Percentiles rank a stretch among this genome's conserved stretches.
Conservation (phyloP, 2,888 invertebrate species). For the Ectemnius cavifrons region DNA sequence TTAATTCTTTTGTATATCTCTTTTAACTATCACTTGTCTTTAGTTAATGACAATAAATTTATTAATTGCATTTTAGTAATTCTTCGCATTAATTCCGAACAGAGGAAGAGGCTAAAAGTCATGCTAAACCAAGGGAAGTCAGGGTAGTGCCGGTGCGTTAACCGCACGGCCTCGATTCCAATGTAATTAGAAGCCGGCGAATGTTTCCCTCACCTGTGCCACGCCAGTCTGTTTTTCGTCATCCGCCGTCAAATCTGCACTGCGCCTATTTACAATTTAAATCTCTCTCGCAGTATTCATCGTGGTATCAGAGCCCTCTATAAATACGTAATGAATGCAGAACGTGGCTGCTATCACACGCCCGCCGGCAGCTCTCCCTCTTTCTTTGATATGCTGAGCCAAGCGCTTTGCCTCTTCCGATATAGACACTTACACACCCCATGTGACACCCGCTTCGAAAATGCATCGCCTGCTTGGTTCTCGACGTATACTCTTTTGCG, state of each 20-base stretch:
- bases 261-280: slow-evolving; percentile 47
- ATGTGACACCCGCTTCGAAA: slow-evolving; percentile 6
- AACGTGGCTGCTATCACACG: background rate
- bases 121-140: no score
- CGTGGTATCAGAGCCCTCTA: slow-evolving; percentile 37
- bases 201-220: background rate
- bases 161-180: background rate
- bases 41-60: no score
- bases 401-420: background rate
- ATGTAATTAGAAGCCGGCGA: slow-evolving; percentile 3
- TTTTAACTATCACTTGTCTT: no score
- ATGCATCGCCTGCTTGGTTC: background rate
- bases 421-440: no score
- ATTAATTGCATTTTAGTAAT: no score
- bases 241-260: slow-evolving; percentile 27
- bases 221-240: background rate
- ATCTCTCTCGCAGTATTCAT: slow-evolving; percentile 29
- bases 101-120: no score
- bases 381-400: background rate
- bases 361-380: background rate
- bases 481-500: no score
- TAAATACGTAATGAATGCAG: slow-evolving; percentile 39
- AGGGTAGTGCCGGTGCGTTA: no score
- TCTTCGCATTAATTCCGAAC: no score
- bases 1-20: no score